Base-by-base conservation (phyloP, 92 coral and sea anemone genomes). In the Meandrina meandrites region DNA sequence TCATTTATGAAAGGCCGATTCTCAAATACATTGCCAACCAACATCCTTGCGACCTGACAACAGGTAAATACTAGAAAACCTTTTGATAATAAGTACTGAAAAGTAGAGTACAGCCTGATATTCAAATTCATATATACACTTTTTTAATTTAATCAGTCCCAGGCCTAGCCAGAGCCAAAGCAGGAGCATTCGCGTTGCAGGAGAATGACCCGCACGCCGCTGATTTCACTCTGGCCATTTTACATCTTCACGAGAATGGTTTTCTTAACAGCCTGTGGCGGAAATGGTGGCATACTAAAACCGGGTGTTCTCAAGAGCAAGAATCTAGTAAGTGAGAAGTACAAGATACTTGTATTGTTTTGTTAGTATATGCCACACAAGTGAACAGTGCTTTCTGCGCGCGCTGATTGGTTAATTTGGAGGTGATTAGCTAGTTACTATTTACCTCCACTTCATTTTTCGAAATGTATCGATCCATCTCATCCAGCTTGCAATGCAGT, bases 171-270 rank as follows among this genome's bases (percentile, higher is more conserved):
- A 85, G 91, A 8, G 91, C 91, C 1, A 85, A 91, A 86, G 97
- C 93, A 19, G 75, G 89, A 21, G 94, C 90, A 24, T 89, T 94
- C 57, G 94, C 97, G 13, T 82, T 94, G 30, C 89, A 90, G 31
- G 90, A 88, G 1, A 89, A 88, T 54, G 83, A 90, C 56, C 89
- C 90, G 22, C 89, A 88, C 66, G 85, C 57, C 45, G 71, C 87
- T 81, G 84, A 83, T 42, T 68, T 94, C 34, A 89, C 93, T 28
- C 73, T 90, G 34, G 91, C 89, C 21, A 88, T 94, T 84, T 84
- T 94, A 74, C 91, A 88, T 79, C 82, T 94, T 28, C 97, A 94
- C 17, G 94, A 94, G 86, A 90, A 66, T 16, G 94, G 93, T 53
- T 89, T 90, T 48, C 91, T 94, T 15, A 93, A 87, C 35, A 87